phyloP scores from a whole-genome alignment of 2,113 vertebrate genomes.

The Protomyctophum bolini region DNA sequence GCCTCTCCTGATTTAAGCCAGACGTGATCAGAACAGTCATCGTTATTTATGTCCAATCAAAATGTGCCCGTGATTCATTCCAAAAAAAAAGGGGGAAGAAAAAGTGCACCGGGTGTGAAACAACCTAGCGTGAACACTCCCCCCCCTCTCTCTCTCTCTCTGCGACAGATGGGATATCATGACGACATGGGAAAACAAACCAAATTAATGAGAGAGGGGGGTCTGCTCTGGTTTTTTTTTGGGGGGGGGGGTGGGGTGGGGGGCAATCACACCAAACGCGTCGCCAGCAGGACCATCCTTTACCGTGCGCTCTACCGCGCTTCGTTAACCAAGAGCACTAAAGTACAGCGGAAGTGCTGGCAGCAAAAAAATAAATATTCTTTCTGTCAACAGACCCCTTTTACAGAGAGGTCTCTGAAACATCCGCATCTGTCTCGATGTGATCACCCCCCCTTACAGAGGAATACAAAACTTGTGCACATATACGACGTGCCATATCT shows the following conservation, averaged over 20 bases:
- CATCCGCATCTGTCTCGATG: too few species aligned
- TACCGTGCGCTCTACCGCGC: too few species aligned
- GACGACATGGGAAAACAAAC: conserved; percentile 31
- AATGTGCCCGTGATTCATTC: background rate
- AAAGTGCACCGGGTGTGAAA: background rate
- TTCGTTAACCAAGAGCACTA: too few species aligned
- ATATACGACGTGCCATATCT: too few species aligned
- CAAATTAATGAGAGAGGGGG: background rate
- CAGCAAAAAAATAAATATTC: too few species aligned
- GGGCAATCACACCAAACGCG: background rate
- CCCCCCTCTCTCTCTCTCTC: background rate
- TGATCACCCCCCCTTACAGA: background rate
- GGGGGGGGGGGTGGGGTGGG: background rate
- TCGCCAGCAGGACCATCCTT: too few species aligned
- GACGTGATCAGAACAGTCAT: conserved; percentile 8
- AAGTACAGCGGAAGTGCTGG: too few species aligned
- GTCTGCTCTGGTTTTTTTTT: background rate
- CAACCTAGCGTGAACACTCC: background rate
- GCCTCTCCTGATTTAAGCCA: conserved; percentile 24
- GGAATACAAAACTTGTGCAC: conserved; percentile 1
- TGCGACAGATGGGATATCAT: conserved; percentile 10
- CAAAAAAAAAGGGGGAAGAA: too few species aligned
- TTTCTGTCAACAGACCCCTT: too few species aligned
- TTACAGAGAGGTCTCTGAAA: too few species aligned
- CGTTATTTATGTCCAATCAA: conserved; percentile 5